These are phyloP conservation scores for Zaprionus lachaisei DNA, from an alignment of 1,140 invertebrate species.

Conservation along the genomic window DNA sequence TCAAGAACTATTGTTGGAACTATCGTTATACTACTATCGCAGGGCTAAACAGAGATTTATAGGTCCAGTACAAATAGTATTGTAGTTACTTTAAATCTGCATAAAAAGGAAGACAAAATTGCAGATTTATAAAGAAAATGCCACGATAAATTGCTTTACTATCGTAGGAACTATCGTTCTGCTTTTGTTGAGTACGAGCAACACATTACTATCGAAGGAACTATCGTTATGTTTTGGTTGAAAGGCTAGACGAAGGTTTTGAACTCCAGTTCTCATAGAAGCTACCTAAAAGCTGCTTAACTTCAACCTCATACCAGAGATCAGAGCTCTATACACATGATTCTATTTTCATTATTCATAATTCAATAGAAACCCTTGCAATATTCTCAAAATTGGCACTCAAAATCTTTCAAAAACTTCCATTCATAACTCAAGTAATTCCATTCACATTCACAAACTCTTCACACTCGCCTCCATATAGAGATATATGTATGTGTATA, in stretches of 20 bases:
- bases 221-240: background rate
- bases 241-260: no score
- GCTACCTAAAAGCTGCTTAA: no score
- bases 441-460: background rate
- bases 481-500: background rate
- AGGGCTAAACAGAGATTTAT: no score
- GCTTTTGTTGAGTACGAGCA: background rate
- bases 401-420: background rate
- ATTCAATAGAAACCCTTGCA: background rate
- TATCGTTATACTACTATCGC: background rate
- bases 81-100: no score
- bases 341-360: no score
- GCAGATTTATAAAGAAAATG: no score
- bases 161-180: no score
- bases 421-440: conserved; percentile 1
- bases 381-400: background rate
- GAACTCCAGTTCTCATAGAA: no score
- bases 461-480: background rate
- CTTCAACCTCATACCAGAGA: no score
- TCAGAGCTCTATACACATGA: no score
- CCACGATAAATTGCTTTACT: background rate
- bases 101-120: background rate
- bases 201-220: background rate
- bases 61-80: no score
- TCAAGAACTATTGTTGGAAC: background rate